Conservation (phyloP, 2,113 vertebrate species). For the Porphyrio hochstetteri region DNA sequence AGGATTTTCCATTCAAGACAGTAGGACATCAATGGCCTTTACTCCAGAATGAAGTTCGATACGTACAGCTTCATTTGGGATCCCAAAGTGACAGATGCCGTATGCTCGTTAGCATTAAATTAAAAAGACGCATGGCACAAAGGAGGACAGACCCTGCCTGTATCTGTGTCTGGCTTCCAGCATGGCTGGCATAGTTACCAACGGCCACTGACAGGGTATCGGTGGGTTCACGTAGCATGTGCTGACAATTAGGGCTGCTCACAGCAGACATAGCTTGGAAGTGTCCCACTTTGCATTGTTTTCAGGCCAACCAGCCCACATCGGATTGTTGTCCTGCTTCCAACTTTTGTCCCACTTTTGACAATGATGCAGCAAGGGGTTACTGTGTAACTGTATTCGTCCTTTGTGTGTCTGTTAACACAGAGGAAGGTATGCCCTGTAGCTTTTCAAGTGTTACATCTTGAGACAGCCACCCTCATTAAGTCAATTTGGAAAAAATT, state of each 20-base stretch:
- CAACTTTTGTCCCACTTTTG: not conserved
- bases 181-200: not conserved
- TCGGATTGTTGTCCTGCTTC: not conserved
- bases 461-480: not conserved
- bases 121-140: rapidly evolving
- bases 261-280: not conserved
- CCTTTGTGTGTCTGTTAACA: not conserved
- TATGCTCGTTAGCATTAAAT: not conserved
- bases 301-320: not conserved
- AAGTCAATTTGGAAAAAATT: not conserved
- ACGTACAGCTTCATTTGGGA: not conserved
- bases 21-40: rapidly evolving
- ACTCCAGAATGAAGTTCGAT: not conserved
- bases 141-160: not conserved
- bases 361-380: not conserved
- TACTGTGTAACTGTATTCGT: not conserved
- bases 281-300: not conserved
- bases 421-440: not conserved
- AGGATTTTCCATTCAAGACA: too few species aligned
- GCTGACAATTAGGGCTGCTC: not conserved
- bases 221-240: rapidly evolving
- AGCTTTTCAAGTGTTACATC: not conserved
- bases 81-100: not conserved
- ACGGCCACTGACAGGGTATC: not conserved
- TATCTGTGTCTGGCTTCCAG: not conserved